Base-by-base conservation (phyloP, 1,140 invertebrate species). In the Atopsyche davidsoni region DNA sequence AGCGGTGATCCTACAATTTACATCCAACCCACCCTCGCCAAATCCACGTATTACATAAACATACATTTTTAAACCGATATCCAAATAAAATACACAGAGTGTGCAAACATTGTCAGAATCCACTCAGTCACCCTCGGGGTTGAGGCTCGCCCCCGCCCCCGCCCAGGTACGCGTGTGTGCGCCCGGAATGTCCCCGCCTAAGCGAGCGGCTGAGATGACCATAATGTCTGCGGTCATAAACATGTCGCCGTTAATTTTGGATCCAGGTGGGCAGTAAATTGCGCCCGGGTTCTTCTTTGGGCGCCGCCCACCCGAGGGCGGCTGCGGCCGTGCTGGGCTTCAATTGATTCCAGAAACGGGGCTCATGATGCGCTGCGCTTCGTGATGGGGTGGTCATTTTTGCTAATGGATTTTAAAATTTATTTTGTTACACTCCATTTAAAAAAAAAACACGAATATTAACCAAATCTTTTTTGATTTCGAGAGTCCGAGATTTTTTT, bases 181-280 rank as follows among this genome's bases (percentile, higher is more conserved):
- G 36, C 31, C 6, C n/a, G 42, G 25, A 31, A 25, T 41, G 46
- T 49, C 31, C 48, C 25, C 25, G 25, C 42, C 39, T 51, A 52
- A 52, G 50, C 50, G 50, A 42, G 46, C 46, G 53, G 49, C 47
- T 52, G 53, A 59, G 57, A 59, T 59, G 57, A 59, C 57, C 57
- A 59, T 59, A 59, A 59, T 59, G 57, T 59, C 49, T 52, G 49
- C 57, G 57, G 53, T 59, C 57, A 59, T 59, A 59, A 59, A 59
- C 57, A 59, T 59, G 57, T 59, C 57, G 53, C 57, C 53, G 57
- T 59, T 59, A 59, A 59, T 59, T 59, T 59, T 56, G 57, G 53
- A 56, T 59, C 57, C 57, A 59, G 57, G 57, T 59, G 57, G 53
- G 57, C 57, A 53, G 53, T 59, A 59, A 59, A 59, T 59, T 59